phyloP scores from a whole-genome alignment of 2,888 invertebrate genomes.

The Drosophila limbata region DNA sequence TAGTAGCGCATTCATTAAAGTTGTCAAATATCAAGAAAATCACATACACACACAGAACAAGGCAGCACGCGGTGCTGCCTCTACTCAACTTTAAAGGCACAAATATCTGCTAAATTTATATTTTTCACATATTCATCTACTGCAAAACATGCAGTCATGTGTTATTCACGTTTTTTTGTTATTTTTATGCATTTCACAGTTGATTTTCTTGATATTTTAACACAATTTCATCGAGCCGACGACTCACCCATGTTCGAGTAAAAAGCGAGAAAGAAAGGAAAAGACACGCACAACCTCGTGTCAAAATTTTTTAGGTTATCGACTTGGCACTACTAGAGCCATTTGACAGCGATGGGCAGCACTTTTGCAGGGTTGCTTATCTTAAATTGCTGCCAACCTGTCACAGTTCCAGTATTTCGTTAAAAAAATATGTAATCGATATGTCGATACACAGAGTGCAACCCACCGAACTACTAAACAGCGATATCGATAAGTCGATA shows the following conservation, averaged over 20 bases:
- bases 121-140: slow-evolving; percentile 5
- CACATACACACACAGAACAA: slow-evolving; percentile 25
- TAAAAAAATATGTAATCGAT: not conserved
- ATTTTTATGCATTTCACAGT: slow-evolving; percentile 40
- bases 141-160: slow-evolving; percentile 5
- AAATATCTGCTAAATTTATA: slow-evolving; percentile 31
- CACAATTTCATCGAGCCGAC: slow-evolving; percentile 66
- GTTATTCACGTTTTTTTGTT: slow-evolving; percentile 33
- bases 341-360: slow-evolving; percentile 59
- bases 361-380: slow-evolving; percentile 50
- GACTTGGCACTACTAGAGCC: slow-evolving; percentile 52
- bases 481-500: slow-evolving; percentile 20
- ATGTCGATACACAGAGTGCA: not conserved
- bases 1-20: not conserved
- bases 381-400: slow-evolving; percentile 17
- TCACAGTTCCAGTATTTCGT: not conserved
- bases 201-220: slow-evolving; percentile 82
- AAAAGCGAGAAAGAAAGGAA: slow-evolving; percentile 87
- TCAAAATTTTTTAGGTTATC: slow-evolving; percentile 77
- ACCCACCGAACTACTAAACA: no score
- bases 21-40: slow-evolving; percentile 65
- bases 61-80: slow-evolving; percentile 29
- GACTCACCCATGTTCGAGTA: slow-evolving; percentile 90
- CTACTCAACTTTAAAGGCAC: slow-evolving; percentile 23
- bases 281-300: slow-evolving; percentile 81